Evolutionary conservation across 2,797 vertebrate species (phyloP).

Genomic region (Periparus ater): DNA sequence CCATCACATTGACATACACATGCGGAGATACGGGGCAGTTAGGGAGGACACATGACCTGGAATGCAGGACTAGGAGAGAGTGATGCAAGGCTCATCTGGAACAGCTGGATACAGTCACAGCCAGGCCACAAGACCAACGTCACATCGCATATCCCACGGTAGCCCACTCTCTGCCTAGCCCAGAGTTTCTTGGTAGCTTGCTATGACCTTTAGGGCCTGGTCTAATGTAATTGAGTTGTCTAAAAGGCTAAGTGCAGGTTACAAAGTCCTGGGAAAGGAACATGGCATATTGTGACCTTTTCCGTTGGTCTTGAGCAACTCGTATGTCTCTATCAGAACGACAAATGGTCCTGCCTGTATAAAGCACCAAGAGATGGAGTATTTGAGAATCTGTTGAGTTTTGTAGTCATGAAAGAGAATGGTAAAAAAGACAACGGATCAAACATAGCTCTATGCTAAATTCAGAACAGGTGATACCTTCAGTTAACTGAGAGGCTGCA

Average conservation of each 20-base stretch:
- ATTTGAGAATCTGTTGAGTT: not conserved
- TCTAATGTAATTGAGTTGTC: not conserved
- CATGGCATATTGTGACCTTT: not conserved
- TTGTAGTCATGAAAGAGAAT: not conserved
- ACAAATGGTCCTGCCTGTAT: not conserved
- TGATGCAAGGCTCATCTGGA: constrained; percentile 52
- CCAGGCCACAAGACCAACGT: constrained; percentile 61
- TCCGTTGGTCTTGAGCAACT: not conserved
- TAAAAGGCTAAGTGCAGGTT: not conserved
- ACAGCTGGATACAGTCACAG: constrained; percentile 51
- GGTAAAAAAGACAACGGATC: not conserved
- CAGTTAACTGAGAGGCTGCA: not conserved
- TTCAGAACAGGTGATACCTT: not conserved
- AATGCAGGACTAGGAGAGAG: constrained; percentile 41
- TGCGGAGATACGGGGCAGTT: constrained; percentile 18
- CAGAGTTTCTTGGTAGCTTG: constrained; percentile 3
- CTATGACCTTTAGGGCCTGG: not conserved
- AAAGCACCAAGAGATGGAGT: not conserved
- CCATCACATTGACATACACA: constrained; percentile 53
- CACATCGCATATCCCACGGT: constrained; percentile 37
- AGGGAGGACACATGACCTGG: not conserved
- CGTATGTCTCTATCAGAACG: not conserved
- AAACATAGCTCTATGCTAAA: not conserved
- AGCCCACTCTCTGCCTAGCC: constrained; percentile 68
- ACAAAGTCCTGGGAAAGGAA: not conserved